A percentile compares a stretch with the other conserved stretches of the same genome.
These are phyloP conservation scores for Fopius arisanus DNA, from an alignment of 1,140 invertebrate genomes.

Conservation along the genomic window DNA sequence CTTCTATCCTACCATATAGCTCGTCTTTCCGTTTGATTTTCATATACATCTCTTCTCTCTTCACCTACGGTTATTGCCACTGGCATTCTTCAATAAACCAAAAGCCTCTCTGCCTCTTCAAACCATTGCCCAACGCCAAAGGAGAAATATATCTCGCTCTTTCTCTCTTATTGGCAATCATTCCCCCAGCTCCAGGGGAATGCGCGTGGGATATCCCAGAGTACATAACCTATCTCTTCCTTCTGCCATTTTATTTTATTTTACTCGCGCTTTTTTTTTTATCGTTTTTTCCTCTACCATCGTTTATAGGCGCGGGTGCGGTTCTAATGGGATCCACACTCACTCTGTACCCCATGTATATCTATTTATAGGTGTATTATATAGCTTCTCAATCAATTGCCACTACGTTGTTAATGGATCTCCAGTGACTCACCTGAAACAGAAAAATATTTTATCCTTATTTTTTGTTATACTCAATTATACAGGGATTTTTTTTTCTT, in stretches of 20 bases:
- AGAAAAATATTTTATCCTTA: not conserved
- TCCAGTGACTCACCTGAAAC: not conserved
- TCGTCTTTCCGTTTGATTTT: constrained; percentile 24
- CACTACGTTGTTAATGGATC: constrained; percentile 9
- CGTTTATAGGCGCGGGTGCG: constrained; percentile 14
- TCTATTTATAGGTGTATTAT: not conserved
- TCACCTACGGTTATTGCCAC: constrained; percentile 1
- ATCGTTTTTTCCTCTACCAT: not conserved
- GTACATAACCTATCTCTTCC: constrained; percentile 7
- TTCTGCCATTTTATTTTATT: not conserved
- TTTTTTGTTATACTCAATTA: not conserved
- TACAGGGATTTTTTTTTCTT: not conserved
- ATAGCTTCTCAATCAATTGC: constrained; percentile 1
- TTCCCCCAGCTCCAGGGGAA: not conserved
- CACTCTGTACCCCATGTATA: not conserved
- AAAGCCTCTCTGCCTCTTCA: constrained; percentile 5
- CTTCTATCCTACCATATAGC: constrained; percentile 13
- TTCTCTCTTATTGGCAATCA: not conserved
- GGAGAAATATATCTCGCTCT: constrained; percentile 1
- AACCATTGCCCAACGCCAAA: not conserved
- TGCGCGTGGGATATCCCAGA: constrained; percentile 13
- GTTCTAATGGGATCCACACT: not conserved
- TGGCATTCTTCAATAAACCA: constrained; percentile 13
- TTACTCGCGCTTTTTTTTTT: too few relatives aligned
- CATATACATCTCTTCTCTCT: not conserved